Percentiles rank a stretch among this genome's conserved stretches.
phyloP scores from a whole-genome alignment of 2,113 vertebrate genomes.

The Centropristis striata region DNA sequence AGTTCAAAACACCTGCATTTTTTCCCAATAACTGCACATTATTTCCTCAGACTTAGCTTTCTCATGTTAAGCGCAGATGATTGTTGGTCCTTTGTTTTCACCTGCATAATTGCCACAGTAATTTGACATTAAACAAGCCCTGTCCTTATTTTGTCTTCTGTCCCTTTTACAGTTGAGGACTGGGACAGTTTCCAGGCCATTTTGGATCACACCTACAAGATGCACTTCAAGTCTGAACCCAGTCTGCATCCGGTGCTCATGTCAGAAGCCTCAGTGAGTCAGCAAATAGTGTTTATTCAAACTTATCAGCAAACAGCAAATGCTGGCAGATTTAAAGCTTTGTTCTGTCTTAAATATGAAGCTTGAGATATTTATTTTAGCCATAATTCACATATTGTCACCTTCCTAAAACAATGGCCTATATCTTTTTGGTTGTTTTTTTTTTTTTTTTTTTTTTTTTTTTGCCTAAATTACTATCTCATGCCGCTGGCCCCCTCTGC shows the following conservation, averaged over 20 bases:
- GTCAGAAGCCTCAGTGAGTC: slow-evolving; percentile 96
- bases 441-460: too few relatives aligned
- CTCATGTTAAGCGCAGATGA: not conserved
- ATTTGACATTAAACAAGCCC: not conserved
- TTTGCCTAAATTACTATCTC: too few relatives aligned
- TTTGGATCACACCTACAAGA: slow-evolving; percentile 98
- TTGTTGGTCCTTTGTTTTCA: not conserved
- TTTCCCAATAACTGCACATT: not conserved
- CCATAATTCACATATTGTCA: not conserved
- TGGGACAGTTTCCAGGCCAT: slow-evolving; percentile 99
- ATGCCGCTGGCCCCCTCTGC: too few relatives aligned
- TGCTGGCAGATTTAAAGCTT: not conserved
- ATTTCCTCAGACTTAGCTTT: not conserved
- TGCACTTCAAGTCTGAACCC: slow-evolving; percentile 98
- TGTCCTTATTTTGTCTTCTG: slow-evolving; percentile 22
- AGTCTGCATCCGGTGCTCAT: slow-evolving; percentile 98
- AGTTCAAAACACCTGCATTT: not conserved
- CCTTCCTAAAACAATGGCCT: too few relatives aligned
- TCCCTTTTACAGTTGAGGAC: slow-evolving; percentile 92
- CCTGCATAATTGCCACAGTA: not conserved
- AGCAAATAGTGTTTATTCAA: not conserved
- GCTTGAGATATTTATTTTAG: not conserved
- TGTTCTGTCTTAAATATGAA: not conserved
- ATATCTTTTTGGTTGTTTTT: too few relatives aligned
- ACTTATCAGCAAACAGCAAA: not conserved